Percentiles rank a stretch among this genome's conserved stretches.
Conservation (phyloP, 2,888 invertebrate genomes). For the Cerastis rubricosa region DNA sequence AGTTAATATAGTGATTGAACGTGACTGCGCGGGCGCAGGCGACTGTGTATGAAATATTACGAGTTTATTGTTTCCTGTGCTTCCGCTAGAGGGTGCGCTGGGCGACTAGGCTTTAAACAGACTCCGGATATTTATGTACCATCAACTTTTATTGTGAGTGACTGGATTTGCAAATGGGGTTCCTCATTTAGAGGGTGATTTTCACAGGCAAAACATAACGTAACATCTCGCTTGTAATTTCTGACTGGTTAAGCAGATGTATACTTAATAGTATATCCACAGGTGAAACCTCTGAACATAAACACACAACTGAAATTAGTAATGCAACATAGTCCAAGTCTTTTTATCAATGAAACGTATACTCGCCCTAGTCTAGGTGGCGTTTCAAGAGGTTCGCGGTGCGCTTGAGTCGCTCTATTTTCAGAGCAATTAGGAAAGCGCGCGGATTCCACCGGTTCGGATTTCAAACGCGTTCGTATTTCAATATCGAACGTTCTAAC, state of each 20-base stretch:
- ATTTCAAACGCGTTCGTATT: constrained; percentile 80
- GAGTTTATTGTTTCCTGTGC: constrained; percentile 79
- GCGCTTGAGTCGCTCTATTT: constrained; percentile 80
- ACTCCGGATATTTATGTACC: constrained; percentile 46
- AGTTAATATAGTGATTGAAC: constrained; percentile 71
- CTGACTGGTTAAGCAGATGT: not conserved
- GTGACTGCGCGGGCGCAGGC: constrained; percentile 71
- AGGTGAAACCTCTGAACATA: not conserved
- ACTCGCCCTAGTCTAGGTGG: constrained; percentile 77
- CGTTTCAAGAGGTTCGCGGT: constrained; percentile 66
- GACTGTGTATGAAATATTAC: constrained; percentile 75
- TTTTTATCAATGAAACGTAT: constrained; percentile 20
- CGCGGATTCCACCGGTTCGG: constrained; percentile 75
- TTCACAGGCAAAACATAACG: not conserved
- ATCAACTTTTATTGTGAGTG: constrained; percentile 14
- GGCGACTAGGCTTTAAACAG: constrained; percentile 61
- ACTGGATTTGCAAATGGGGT: not conserved
- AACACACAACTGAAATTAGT: not conserved
- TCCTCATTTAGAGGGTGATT: not conserved
- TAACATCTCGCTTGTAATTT: not conserved
- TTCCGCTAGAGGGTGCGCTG: constrained; percentile 72
- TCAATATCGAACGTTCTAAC: constrained; percentile 60
- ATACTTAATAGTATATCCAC: not conserved
- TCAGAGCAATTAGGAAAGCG: constrained; percentile 85
- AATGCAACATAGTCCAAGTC: constrained; percentile 2